These are phyloP conservation scores for Pteropus alecto DNA, from an alignment of 2,113 vertebrate species.

Conservation along the genomic window DNA sequence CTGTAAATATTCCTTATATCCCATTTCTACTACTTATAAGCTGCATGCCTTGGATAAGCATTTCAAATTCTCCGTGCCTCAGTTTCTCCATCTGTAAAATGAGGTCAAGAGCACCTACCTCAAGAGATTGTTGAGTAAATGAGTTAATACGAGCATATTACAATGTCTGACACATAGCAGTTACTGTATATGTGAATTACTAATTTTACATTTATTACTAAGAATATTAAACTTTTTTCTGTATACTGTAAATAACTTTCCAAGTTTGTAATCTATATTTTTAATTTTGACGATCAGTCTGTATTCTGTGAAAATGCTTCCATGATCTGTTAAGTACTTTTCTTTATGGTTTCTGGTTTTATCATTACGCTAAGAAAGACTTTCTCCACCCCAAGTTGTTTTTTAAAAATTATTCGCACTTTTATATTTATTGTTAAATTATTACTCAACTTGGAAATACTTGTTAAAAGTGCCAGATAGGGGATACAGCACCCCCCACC, in stretches of 20 bases:
- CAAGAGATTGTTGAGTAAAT: background rate
- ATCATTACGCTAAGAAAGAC: background rate
- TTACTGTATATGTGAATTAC: background rate
- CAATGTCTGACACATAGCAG: background rate
- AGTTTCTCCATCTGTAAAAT: background rate
- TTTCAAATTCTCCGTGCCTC: background rate
- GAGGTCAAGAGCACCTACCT: background rate
- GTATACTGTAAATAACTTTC: background rate
- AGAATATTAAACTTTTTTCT: background rate
- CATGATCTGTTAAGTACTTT: background rate
- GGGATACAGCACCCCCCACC: background rate
- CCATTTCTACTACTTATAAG: background rate
- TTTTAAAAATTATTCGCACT: constrained; percentile 14
- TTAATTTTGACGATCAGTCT: background rate
- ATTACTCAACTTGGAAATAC: background rate
- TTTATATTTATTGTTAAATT: background rate
- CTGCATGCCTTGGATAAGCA: background rate
- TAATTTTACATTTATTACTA: background rate
- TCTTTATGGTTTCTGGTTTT: background rate
- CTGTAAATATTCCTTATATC: background rate
- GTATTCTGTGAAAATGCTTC: background rate
- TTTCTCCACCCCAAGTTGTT: background rate
- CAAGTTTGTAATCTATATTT: background rate
- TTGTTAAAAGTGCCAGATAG: background rate
- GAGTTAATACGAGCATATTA: background rate